Evolutionary conservation across 2,888 invertebrate species (phyloP).

Genomic region (Agonopterix heracliana): DNA sequence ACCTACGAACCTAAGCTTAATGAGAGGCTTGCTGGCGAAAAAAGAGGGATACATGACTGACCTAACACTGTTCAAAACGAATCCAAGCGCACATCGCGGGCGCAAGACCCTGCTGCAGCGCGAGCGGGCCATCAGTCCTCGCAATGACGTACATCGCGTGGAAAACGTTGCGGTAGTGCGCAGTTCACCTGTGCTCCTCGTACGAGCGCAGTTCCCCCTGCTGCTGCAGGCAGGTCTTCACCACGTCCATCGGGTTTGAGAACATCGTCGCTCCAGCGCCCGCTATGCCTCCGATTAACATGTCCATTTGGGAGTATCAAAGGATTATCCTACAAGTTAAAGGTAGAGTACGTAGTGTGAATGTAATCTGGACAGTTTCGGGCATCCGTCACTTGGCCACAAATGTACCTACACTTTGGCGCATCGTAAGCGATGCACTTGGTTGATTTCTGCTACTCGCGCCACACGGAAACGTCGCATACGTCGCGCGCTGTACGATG

Average conservation of each 20-base stretch:
- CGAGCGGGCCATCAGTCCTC: constrained; percentile 83
- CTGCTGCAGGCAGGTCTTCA: constrained; percentile 91
- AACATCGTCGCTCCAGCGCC: constrained; percentile 86
- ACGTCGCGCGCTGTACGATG: no score
- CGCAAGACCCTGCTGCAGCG: constrained; percentile 85
- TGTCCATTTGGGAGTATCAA: constrained; percentile 73
- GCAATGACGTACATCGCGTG: constrained; percentile 86
- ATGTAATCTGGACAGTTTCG: no score
- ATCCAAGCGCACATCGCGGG: constrained; percentile 89
- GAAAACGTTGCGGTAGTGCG: constrained; percentile 81
- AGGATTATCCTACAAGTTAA: no score
- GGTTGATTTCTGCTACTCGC: no score
- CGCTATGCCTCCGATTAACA: constrained; percentile 81
- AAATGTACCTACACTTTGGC: no score
- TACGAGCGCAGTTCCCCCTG: constrained; percentile 83
- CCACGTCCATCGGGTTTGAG: constrained; percentile 92
- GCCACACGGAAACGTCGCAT: no score
- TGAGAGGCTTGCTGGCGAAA: no score
- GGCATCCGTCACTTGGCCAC: no score
- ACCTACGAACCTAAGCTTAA: no score
- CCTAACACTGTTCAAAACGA: constrained; percentile 75
- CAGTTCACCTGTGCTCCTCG: constrained; percentile 62
- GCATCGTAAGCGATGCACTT: no score
- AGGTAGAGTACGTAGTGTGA: no score
- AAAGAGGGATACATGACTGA: constrained; percentile 23